Evolutionary conservation across 2,797 vertebrate species (phyloP).

Genomic region (Gymnothorax javanicus): DNA sequence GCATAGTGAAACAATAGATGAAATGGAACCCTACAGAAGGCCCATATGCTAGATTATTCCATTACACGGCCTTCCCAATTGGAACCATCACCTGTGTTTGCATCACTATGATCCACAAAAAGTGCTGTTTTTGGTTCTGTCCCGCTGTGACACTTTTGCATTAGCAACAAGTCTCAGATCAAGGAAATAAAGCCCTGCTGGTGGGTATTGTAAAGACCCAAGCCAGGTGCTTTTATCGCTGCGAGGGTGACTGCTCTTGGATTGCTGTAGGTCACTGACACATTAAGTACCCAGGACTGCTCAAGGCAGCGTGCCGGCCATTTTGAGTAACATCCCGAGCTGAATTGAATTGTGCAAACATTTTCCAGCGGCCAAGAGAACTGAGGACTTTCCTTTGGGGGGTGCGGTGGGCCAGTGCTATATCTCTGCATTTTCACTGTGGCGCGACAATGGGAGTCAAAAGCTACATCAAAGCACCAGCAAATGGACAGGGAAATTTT

Average conservation of each 20-base stretch:
- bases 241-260: slow-evolving; percentile 14
- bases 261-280: slow-evolving; percentile 21
- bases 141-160: background rate
- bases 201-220: slow-evolving; percentile 3
- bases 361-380: background rate
- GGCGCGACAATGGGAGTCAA: background rate
- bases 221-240: slow-evolving; percentile 12
- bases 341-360: slow-evolving; percentile 11
- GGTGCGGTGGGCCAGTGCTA: background rate
- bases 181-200: slow-evolving; percentile 16
- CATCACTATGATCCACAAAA: background rate
- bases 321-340: slow-evolving; percentile 28
- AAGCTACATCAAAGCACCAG: background rate
- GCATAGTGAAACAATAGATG: background rate
- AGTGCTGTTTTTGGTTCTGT: background rate
- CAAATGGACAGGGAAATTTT: background rate
- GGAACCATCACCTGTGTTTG: background rate
- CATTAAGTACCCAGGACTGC: slow-evolving; percentile 15
- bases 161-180: background rate
- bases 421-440: background rate
- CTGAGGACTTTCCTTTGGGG: background rate
- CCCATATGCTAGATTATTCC: background rate
- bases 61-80: background rate
- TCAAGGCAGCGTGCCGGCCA: slow-evolving; percentile 21
- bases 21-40: background rate